Base-by-base conservation (phyloP, 2,888 invertebrate species). In the Cyaniris semiargus region DNA sequence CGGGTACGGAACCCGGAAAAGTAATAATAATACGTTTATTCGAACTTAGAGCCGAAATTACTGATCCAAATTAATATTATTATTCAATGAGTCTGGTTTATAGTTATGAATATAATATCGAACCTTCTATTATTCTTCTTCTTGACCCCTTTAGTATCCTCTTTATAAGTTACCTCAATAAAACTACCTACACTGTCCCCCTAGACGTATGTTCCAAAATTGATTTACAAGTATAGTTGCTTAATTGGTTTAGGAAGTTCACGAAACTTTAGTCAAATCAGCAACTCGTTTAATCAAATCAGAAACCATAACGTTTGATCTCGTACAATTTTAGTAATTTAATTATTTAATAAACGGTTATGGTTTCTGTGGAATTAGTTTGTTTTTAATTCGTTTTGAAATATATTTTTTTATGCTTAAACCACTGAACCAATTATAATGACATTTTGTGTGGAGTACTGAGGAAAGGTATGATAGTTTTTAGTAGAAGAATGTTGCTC, bases 261-360 rank as follows among this genome's bases (percentile, higher is more conserved):
- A 44, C 48, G 74, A 27, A 74, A 31, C 18, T 74, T 74, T 74
- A 74, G 48, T 74, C 74, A 74, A 74, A 74, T 74, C 48, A 48
- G 48, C 74, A 74, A 74, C 74, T 53, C 44, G 48, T 74, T 74
- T 48, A 74, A 53, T 74, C 74, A 74, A 74, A 74, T 74, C 74
- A 74, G 74, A n/a, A 74, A 74, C 74, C 74, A 53, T 74, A 74
- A 53, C 48, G 74, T 74, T 74, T 53, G 74, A 74, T 74, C 23
- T 27, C 21, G 66, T 27, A 21, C 48, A 74, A 38, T 71, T 71
- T 27, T 34, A 18, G 15, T 66, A 13, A 13, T 27, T 15, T 15
- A 15, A 66, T 66, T 15, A 66, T 4, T 66, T 27, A 13, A 15
- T 27, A 66, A 66, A 15, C 6, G 66, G 23, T 13, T 60, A 1